These are phyloP conservation scores for Pelvicachromis taeniatus DNA, from an alignment of 2,113 vertebrate species.

Conservation along the genomic window DNA sequence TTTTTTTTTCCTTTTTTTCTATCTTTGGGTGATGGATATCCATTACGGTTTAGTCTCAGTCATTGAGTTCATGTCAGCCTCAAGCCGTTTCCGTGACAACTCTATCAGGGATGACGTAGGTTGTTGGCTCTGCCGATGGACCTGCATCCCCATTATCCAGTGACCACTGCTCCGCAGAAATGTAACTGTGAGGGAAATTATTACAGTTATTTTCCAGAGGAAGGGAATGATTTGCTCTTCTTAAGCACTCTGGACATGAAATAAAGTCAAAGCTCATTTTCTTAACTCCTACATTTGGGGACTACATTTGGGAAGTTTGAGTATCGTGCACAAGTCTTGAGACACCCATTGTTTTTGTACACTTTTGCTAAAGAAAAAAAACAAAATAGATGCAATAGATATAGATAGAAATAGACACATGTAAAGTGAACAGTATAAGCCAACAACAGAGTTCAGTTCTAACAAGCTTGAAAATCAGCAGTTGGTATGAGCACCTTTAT, in stretches of 20 bases:
- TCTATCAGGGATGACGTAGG: background rate
- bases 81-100: background rate
- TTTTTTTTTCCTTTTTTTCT: background rate
- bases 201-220: background rate
- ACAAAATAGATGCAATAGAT: background rate
- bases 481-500: rapidly evolving
- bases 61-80: background rate
- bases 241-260: background rate
- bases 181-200: slow-evolving; percentile 6
- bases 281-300: too few relatives aligned
- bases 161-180: background rate
- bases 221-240: background rate
- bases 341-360: background rate
- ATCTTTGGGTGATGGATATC: background rate
- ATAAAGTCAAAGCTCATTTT: background rate
- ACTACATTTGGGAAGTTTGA: background rate
- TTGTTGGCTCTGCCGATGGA: background rate
- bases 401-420: background rate
- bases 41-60: background rate
- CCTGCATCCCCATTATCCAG: background rate
- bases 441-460: background rate
- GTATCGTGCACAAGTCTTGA: background rate
- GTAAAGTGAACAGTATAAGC: background rate
- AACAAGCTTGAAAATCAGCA: background rate
- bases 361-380: background rate